Percentiles rank a stretch among this genome's conserved stretches.
Conservation (phyloP, 2,113 vertebrate species). For the Cynoglossus semilaevis region DNA sequence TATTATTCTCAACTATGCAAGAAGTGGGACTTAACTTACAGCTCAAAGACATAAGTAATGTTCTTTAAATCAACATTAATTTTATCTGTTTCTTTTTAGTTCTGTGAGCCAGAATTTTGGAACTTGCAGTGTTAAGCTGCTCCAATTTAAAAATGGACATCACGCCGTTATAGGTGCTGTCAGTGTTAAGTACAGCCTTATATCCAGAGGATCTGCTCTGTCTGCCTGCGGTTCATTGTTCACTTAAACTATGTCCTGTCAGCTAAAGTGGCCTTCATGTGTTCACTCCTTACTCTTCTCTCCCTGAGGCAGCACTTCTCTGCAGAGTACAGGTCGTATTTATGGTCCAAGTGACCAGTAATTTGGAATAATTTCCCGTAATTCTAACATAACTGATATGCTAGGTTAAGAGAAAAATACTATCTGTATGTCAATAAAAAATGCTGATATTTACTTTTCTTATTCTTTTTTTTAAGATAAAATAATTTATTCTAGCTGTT, state of each 20-base stretch:
- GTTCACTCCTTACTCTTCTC: slow-evolving; percentile 5
- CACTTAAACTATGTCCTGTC: neutral
- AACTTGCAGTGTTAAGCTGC: neutral
- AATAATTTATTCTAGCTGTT: no score
- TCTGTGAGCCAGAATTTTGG: neutral
- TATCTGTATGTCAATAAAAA: no score
- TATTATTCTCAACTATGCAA: no score
- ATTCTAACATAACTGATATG: no score
- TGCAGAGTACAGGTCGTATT: slow-evolving; percentile 1
- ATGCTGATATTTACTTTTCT: no score
- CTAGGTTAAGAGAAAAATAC: no score
- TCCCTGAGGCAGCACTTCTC: slow-evolving; percentile 6
- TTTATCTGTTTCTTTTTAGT: neutral
- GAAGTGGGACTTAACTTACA: no score
- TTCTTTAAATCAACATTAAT: neutral
- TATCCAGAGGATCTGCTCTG: slow-evolving; percentile 1
- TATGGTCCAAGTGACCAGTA: neutral
- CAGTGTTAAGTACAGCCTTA: neutral
- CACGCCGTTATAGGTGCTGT: neutral
- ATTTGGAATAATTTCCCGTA: neutral
- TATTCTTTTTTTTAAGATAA: no score
- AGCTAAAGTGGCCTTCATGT: neutral
- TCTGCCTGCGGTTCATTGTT: neutral
- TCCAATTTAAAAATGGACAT: neutral
- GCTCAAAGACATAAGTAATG: no score